Evolutionary conservation across 2,113 vertebrate species (phyloP).

Genomic region (Gymnocephalus cernua): DNA sequence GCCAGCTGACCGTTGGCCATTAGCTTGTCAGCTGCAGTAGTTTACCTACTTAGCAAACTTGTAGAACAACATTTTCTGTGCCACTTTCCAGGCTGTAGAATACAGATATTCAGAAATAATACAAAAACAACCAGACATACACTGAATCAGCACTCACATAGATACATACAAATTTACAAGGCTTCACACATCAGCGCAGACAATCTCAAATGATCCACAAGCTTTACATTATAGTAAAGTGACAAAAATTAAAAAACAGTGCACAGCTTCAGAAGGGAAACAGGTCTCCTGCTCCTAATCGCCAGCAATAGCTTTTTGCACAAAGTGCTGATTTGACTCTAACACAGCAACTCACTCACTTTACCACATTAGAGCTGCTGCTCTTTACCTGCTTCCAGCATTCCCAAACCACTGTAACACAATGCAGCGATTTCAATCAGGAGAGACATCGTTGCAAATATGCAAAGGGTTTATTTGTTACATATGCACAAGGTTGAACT

Average conservation of each 20-base stretch:
- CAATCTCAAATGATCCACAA: conserved; percentile 6
- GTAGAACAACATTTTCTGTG: not conserved
- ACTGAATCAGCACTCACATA: not conserved
- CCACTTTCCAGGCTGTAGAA: not conserved
- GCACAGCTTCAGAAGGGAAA: not conserved
- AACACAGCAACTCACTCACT: conserved; percentile 36
- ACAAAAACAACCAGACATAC: not conserved
- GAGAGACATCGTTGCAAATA: no score
- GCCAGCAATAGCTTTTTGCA: conserved; percentile 37
- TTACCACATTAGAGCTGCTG: conserved; percentile 51
- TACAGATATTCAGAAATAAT: not conserved
- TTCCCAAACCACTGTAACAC: not conserved
- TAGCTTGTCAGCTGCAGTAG: no score
- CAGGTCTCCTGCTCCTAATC: conserved; percentile 1
- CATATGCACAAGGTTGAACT: no score
- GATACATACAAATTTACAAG: not conserved
- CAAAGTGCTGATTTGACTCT: conserved; percentile 29
- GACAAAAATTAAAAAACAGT: conserved; percentile 14
- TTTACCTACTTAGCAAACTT: no score
- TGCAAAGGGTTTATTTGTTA: no score
- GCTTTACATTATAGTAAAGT: conserved; percentile 18
- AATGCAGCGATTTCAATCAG: not conserved
- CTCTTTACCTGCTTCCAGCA: conserved; percentile 37
- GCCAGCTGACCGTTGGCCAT: no score
- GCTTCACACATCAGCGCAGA: not conserved